Evolutionary conservation across 2,113 vertebrate genomes (phyloP).

Genomic region (Aleadryas rufinucha): DNA sequence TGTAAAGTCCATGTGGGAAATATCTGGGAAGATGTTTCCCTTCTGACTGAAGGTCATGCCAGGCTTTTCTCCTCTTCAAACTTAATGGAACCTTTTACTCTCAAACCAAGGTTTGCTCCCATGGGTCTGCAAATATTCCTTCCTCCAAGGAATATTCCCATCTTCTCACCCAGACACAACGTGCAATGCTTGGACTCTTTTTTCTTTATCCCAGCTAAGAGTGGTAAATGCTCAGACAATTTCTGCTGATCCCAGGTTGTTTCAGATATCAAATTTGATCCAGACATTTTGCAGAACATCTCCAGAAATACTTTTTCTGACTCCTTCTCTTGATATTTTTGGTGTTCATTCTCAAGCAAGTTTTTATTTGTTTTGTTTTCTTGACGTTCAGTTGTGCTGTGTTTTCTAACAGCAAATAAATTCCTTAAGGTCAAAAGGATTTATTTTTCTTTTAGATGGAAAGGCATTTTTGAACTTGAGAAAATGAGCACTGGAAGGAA

Average conservation of each 20-base stretch:
- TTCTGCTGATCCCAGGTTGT: background rate
- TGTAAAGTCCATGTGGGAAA: background rate
- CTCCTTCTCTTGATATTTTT: background rate
- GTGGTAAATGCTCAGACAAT: background rate
- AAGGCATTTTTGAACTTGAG: background rate
- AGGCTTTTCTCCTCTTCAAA: background rate
- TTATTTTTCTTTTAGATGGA: background rate
- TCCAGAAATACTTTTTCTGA: background rate
- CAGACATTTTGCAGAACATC: background rate
- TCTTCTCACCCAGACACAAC: background rate
- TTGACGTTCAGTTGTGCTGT: background rate
- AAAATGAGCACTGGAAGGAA: background rate
- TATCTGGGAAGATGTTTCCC: background rate
- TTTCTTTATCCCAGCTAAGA: background rate
- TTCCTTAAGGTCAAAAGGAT: background rate
- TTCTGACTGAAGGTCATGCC: background rate
- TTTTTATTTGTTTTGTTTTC: background rate
- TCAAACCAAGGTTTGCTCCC: background rate
- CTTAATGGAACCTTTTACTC: background rate
- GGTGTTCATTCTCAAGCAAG: background rate
- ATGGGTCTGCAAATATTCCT: background rate
- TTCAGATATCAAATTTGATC: accelerated
- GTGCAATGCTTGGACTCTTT: accelerated
- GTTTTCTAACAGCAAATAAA: background rate
- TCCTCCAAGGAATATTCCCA: background rate